Percentiles rank a stretch among this genome's conserved stretches.
Conservation (phyloP, 2,888 invertebrate genomes). For the Electrophaes corylata region DNA sequence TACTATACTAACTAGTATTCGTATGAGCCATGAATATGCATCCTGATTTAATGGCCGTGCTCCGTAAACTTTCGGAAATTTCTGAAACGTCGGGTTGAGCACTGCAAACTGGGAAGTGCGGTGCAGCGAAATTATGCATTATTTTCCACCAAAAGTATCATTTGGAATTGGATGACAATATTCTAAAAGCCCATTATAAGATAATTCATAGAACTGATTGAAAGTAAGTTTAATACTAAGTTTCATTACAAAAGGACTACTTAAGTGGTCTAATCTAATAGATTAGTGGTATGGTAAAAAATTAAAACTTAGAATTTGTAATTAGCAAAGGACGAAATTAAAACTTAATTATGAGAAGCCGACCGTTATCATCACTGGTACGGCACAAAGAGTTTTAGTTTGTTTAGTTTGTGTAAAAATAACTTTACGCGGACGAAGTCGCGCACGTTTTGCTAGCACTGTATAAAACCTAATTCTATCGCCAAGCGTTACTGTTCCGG, state of each 20-base stretch:
- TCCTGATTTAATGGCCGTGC: conserved; percentile 14
- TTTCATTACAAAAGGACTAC: conserved; percentile 19
- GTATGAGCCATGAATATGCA: conserved; percentile 26
- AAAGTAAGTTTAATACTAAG: conserved; percentile 5
- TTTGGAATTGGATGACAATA: not conserved
- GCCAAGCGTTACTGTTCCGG: no score
- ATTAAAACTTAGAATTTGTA: conserved; percentile 1
- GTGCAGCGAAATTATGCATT: conserved; percentile 3
- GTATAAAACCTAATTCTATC: no score
- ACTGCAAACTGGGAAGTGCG: not conserved
- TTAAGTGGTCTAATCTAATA: no score
- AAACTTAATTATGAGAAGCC: not conserved
- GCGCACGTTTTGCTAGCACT: no score
- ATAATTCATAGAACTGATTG: conserved; percentile 20
- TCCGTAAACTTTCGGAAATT: conserved; percentile 18
- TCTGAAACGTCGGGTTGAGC: not conserved
- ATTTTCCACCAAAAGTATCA: not conserved
- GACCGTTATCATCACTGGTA: not conserved
- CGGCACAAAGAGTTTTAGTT: no score
- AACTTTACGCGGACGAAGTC: no score
- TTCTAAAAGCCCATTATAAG: not conserved
- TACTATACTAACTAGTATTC: conserved; percentile 7
- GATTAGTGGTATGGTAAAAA: no score
- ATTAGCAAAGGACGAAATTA: conserved; percentile 10
- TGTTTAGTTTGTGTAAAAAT: no score